Conservation (phyloP, 1,140 invertebrate genomes). For the Conus ventricosus region DNA sequence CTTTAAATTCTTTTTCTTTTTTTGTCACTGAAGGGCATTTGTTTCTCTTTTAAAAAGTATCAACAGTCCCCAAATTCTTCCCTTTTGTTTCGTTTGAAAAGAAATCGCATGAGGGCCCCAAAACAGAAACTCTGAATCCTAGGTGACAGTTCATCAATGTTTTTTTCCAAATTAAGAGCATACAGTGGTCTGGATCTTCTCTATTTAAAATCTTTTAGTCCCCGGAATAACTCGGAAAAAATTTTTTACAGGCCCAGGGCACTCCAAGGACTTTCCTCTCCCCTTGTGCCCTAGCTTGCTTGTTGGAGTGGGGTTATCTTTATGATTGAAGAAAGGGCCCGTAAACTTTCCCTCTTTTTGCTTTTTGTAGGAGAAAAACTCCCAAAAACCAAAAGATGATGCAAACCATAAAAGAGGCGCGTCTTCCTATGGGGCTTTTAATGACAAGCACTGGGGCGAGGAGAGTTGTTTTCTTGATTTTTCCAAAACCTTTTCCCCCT, state of each 20-base stretch:
- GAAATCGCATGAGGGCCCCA: neutral
- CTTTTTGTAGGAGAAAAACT: neutral
- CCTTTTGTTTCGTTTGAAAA: neutral
- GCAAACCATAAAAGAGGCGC: slow-evolving; percentile 26
- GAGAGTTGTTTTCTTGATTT: neutral
- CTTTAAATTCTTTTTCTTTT: neutral
- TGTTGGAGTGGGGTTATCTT: neutral
- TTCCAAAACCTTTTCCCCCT: neutral
- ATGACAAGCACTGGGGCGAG: neutral
- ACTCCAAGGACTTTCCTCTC: neutral
- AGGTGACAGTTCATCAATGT: neutral
- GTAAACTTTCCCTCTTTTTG: neutral
- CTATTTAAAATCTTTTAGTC: neutral
- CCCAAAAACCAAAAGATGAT: neutral
- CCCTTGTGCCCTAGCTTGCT: neutral
- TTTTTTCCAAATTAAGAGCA: neutral
- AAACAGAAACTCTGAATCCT: neutral
- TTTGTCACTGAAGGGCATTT: neutral
- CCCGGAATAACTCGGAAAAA: neutral
- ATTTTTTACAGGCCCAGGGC: neutral
- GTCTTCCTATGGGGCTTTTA: slow-evolving; percentile 11
- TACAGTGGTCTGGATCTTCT: neutral
- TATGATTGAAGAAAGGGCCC: neutral
- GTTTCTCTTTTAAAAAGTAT: neutral
- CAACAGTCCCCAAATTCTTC: neutral